These are phyloP conservation scores for Idaea aversata DNA, from an alignment of 2,888 invertebrate species.

Conservation along the genomic window DNA sequence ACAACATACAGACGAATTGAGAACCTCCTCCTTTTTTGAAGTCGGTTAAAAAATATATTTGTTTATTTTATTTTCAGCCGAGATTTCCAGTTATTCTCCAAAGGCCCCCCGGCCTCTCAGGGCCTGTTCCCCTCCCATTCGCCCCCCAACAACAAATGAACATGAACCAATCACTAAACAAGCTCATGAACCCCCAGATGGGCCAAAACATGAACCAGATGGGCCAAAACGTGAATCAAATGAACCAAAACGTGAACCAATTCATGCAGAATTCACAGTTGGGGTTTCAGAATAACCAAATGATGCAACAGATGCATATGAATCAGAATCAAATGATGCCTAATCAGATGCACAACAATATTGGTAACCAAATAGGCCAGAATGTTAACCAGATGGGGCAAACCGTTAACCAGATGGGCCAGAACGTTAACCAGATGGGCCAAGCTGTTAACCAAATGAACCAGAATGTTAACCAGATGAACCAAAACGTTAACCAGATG, in stretches of 20 bases:
- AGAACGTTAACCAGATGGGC: constrained; percentile 29
- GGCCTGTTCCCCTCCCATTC: constrained; percentile 65
- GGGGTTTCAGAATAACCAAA: constrained; percentile 42
- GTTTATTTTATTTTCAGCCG: constrained; percentile 62
- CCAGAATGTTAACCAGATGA: constrained; percentile 31
- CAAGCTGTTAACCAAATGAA: constrained; percentile 32
- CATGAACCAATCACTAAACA: constrained; percentile 55
- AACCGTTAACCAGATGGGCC: constrained; percentile 22
- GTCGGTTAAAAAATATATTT: too few species aligned
- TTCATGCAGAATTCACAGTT: constrained; percentile 40
- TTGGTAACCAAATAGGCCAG: constrained; percentile 23
- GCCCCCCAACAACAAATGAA: constrained; percentile 60
- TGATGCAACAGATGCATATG: constrained; percentile 44
- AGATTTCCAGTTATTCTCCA: constrained; percentile 73
- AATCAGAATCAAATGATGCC: constrained; percentile 39
- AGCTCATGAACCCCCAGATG: constrained; percentile 45
- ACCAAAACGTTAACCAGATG: constrained; percentile 31
- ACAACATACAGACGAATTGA: too few species aligned
- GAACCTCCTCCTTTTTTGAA: too few species aligned
- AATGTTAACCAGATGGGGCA: constrained; percentile 34
- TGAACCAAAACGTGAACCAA: constrained; percentile 40
- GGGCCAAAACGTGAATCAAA: constrained; percentile 31
- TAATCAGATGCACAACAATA: constrained; percentile 37
- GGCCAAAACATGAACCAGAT: constrained; percentile 32
- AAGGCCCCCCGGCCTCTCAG: constrained; percentile 67